Percentiles rank a stretch among this genome's conserved stretches.
Evolutionary conservation across 2,888 invertebrate genomes (phyloP).

Genomic region (Drosophila robusta): DNA sequence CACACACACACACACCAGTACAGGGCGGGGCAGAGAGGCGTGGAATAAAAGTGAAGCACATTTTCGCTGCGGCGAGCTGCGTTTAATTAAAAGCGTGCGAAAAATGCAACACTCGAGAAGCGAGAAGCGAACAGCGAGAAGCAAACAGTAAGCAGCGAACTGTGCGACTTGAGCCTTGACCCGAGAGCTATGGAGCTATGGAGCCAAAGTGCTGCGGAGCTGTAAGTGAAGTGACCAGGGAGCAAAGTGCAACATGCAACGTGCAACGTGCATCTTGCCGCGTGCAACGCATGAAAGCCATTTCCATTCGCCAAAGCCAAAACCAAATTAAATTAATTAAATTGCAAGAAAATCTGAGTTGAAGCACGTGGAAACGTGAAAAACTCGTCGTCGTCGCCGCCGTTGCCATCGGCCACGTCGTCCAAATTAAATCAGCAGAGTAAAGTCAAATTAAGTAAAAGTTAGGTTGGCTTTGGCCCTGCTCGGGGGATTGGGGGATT

Average conservation of each 20-base stretch:
- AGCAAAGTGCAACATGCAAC: conserved; percentile 7
- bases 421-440: conserved; percentile 62
- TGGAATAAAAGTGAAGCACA: conserved; percentile 40
- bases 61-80: conserved; percentile 44
- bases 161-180: conserved; percentile 31
- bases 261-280: conserved; percentile 4
- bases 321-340: conserved; percentile 76
- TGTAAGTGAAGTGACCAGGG: conserved; percentile 26
- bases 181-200: conserved; percentile 12
- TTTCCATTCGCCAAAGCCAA: conserved; percentile 32
- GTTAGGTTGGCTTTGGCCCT: conserved; percentile 36
- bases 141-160: neutral
- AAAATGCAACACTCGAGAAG: conserved; percentile 67
- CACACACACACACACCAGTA: conserved; percentile 1
- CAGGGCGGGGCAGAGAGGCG: neutral
- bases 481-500: neutral
- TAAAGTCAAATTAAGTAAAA: conserved; percentile 68
- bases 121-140: neutral
- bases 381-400: conserved; percentile 31
- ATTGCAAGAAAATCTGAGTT: conserved; percentile 67
- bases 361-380: conserved; percentile 58
- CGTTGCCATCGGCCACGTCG: conserved; percentile 30
- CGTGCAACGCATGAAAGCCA: conserved; percentile 15
- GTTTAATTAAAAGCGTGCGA: conserved; percentile 75
- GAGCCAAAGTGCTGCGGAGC: neutral